Evolutionary conservation across 2,888 invertebrate species (phyloP), one percentile per base, ranked within the genome.

Genomic region (Euproctis similis): DNA sequence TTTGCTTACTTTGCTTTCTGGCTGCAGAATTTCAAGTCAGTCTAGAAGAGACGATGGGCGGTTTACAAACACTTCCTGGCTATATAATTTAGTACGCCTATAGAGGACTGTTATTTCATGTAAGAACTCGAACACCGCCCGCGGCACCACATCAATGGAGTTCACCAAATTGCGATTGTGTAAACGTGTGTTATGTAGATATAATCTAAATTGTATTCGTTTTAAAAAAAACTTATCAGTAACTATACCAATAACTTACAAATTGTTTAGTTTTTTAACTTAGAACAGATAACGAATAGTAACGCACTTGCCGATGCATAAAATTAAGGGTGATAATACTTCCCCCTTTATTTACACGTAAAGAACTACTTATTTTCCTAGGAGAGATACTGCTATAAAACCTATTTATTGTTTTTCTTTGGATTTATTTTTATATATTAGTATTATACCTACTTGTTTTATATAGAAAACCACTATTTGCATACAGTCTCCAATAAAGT

Each of bases 1-100:
- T n/a, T 39, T 44, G 17, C 31, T 30, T 36, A 27, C 13, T 21
- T 38, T 39, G 43, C 51, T 57, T 53, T 47, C 42, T 42, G 49
- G 42, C 45, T 43, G 37, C 46, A 46, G 52, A 62, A 56, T 61
- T 58, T 47, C 49, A 53, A 59, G 60, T 55, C 53, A 51, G 58
- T 46, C 46, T 54, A 61, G 51, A 55, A 49, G 53, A 37, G 43
- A 52, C 59, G 49, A 55, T 60, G 65, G 67, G 70, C 67, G 66
- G 64, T 62, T 58, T 50, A 61, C 68, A 70, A 73, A 72, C 70
- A 72, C 71, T 72, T 61, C 57, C 57, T 50, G 62, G 59, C 59
- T 55, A 46, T 70, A 71, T 70, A 70, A 73, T 74, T 72, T 74
- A 66, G 70, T 72, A 48, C 47, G 49, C 53, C 48, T 53, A 56